Percentiles rank a stretch among this genome's conserved stretches.
phyloP scores from a whole-genome alignment of 1,140 invertebrate species.

The Carposina sasakii region DNA sequence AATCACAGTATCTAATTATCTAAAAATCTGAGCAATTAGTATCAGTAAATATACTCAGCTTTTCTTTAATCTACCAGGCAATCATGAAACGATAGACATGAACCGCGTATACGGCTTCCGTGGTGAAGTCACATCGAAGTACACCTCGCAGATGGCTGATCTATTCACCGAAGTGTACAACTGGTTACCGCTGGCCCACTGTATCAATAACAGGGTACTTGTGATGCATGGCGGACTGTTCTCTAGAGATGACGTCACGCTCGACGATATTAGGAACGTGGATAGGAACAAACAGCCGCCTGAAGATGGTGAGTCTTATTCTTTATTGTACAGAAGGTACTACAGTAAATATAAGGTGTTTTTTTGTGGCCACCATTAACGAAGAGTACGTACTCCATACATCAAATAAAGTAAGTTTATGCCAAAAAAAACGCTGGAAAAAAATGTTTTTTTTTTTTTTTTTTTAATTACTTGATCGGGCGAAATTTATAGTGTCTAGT shows the following conservation, averaged over 20 bases:
- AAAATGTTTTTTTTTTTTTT: no score
- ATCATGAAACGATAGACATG: constrained; percentile 98
- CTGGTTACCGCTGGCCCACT: constrained; percentile 96
- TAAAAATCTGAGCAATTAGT: no score
- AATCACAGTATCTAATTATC: no score
- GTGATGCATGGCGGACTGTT: constrained; percentile 98
- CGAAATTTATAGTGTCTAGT: no score
- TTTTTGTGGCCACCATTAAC: no score
- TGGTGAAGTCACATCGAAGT: constrained; percentile 97
- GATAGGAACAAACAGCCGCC: constrained; percentile 97
- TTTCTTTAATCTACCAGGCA: constrained; percentile 83
- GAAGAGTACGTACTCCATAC: no score
- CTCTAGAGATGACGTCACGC: constrained; percentile 88
- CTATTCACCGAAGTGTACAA: constrained; percentile 99
- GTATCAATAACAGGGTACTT: constrained; percentile 90
- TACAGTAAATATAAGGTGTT: no score
- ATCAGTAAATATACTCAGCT: no score
- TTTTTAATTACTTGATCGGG: no score
- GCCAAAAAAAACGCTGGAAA: no score
- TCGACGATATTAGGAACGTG: constrained; percentile 91
- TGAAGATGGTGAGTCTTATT: constrained; percentile 82
- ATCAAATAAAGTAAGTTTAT: no score
- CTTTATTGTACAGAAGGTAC: no score
- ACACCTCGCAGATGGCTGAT: constrained; percentile 93
- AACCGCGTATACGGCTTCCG: constrained; percentile 99